Base-by-base conservation (phyloP, 2,797 vertebrate genomes). In the Fistularia commersonii region DNA sequence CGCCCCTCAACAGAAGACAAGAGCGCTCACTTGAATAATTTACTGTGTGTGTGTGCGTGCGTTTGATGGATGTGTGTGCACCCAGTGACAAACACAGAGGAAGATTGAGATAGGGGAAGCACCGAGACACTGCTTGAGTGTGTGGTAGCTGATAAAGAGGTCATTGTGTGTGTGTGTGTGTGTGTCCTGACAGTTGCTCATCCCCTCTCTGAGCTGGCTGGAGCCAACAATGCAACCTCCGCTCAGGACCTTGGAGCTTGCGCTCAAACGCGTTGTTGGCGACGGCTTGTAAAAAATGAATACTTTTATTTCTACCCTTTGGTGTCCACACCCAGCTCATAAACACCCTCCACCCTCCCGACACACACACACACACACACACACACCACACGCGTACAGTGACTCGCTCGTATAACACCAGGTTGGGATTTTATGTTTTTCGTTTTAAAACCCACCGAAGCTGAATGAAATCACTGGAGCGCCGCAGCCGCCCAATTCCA, bases 61-160 rank as follows among this genome's bases (percentile, higher is more conserved):
- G 44, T 39, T n/a, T n/a, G n/a, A n/a, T n/a, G n/a, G n/a, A n/a
- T n/a, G n/a, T n/a, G n/a, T n/a, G 42, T 44, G 42, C 72, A 41
- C 60, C 57, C 57, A n/a, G n/a, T n/a, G 44, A 47, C 51, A 51
- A 62, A 61, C 69, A 74, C 65, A 78, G 71, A 51, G 54, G 64
- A 52, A 69, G 77, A 77, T 71, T 72, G 77, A 81, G 79, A 82
- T 72, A 66, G 69, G 70, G 56, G 57, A 64, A 1, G 64, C 48
- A 71, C 55, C 32, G 68, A 59, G 79, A 83, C 77, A 82, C 80
- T 61, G 68, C 71, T 31, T 63, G 83, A 74, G 78, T 83, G 81
- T 84, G 79, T 64, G 71, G 69, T 11, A 13, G 59, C 78, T 77
- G 81, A 88, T 86, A 88, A 87, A 88, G 82, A 77, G 73, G 69